Conservation (phyloP, 2,113 vertebrate genomes). For the Psittacara wagleri region DNA sequence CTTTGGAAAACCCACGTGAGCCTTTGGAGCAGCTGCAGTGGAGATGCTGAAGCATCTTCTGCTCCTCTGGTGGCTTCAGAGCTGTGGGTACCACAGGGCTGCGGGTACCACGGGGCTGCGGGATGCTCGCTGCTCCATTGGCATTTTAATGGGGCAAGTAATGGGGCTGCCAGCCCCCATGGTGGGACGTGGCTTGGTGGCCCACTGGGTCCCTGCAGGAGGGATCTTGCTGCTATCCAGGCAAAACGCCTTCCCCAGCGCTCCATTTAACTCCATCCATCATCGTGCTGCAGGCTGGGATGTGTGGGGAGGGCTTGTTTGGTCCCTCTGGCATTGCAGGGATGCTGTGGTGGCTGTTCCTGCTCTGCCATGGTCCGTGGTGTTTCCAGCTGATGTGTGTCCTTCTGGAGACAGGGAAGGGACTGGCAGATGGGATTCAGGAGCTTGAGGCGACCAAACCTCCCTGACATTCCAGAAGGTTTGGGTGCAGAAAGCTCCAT, state of each 20-base stretch:
- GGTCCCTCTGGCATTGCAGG: fast-evolving
- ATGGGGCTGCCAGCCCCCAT: neutral
- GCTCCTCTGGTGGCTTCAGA: fast-evolving
- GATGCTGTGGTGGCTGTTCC: neutral
- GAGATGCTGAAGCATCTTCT: neutral
- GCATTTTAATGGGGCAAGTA: constrained; percentile 10
- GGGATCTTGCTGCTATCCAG: neutral
- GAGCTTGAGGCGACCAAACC: neutral
- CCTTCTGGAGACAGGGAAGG: neutral
- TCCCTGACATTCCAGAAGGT: neutral
- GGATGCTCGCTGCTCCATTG: neutral
- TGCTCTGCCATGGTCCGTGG: neutral
- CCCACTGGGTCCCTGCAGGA: neutral
- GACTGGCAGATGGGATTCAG: neutral
- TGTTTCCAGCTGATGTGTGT: fast-evolving
- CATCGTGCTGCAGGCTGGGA: fast-evolving
- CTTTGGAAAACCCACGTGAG: neutral
- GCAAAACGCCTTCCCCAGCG: neutral
- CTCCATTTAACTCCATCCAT: constrained; percentile 25
- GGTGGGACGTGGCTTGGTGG: neutral
- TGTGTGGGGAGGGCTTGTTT: neutral
- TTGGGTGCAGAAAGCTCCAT: neutral
- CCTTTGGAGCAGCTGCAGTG: neutral
- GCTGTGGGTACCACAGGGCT: neutral
- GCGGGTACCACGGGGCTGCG: fast-evolving